Evolutionary conservation across 30 jellyfish, hydroid and myxozoan species (phyloP).

Genomic region (Morbakka virulenta): DNA sequence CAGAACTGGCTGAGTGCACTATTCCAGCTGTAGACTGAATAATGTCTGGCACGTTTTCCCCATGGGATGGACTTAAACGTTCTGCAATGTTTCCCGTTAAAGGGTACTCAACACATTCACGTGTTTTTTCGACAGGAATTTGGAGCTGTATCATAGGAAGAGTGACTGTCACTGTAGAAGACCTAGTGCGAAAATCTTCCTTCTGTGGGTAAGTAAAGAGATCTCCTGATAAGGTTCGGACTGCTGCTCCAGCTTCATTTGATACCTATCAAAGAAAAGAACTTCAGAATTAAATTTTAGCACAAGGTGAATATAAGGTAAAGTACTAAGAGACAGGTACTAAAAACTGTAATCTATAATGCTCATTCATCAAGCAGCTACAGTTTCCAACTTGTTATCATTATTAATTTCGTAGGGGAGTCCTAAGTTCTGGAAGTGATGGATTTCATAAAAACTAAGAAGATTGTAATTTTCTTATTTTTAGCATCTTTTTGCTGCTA

Average conservation of each 20-base stretch:
- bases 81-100: conserved; percentile 40
- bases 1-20: conserved; percentile 2
- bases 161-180: conserved; percentile 77
- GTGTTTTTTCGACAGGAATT: conserved; percentile 86
- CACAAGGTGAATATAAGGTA: too few relatives aligned
- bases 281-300: too few relatives aligned
- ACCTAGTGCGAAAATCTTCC: conserved; percentile 33
- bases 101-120: conserved; percentile 52
- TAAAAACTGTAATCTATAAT: too few relatives aligned
- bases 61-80: conserved; percentile 26
- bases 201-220: neutral
- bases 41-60: conserved; percentile 60
- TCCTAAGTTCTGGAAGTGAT: too few relatives aligned
- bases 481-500: too few relatives aligned
- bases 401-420: neutral
- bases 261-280: too few relatives aligned
- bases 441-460: too few relatives aligned
- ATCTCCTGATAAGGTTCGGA: neutral
- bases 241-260: neutral
- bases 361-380: too few relatives aligned
- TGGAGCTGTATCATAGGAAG: conserved; percentile 89
- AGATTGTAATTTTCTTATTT: too few relatives aligned
- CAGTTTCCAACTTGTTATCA: too few relatives aligned
- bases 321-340: too few relatives aligned
- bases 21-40: conserved; percentile 45